Evolutionary conservation across 2,113 vertebrate species (phyloP), one percentile per base, ranked within the genome.

Genomic region (Eira barbara): DNA sequence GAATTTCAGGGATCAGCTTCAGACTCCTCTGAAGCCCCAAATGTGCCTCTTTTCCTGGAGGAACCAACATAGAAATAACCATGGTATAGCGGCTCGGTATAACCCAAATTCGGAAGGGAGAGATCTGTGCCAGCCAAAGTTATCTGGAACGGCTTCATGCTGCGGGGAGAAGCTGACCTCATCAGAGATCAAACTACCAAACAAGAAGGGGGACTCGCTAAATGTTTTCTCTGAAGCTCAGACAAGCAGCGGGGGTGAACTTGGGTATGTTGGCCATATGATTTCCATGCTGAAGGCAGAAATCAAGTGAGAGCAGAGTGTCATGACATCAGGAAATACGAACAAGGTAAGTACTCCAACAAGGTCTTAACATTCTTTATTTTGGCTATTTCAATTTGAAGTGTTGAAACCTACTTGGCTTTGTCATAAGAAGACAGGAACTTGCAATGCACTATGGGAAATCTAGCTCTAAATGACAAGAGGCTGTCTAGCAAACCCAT

Each of bases 61-160:
- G n/a, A 15, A 3, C 31, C 49, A 3, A 1, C 5, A 2, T 3
- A 36, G 42, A 63, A 69, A 57, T 34, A n/a, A 45, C 49, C 18
- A 1, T 0, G 34, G 78, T 36, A 18, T 0, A 9, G 42, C 42
- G 61, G 1, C 20, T 9, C 0, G 0, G 34, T 55, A 15, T 4
- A 29, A 61, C 34, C 7, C 42, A 5, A 18, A 59, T 8, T 52
- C 14, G 13, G 61, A 39, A 55, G 23, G 27, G 23, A 52, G 20
- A 61, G 25, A 34, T 3, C 10, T 45, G 74, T 29, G 47, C 13
- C 31, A 25, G 4, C 45, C 36, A 27, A 31, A 52, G 52, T 63
- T 34, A n/a, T 14, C n/a, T 0, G 59, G 76, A 57, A 13, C 12
- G 57, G 89, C 65, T 34, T 89, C 65, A 2, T 1, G n/a, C n/a